Evolutionary conservation across 2,888 invertebrate genomes (phyloP).

Genomic region (Geotrupes spiniger): DNA sequence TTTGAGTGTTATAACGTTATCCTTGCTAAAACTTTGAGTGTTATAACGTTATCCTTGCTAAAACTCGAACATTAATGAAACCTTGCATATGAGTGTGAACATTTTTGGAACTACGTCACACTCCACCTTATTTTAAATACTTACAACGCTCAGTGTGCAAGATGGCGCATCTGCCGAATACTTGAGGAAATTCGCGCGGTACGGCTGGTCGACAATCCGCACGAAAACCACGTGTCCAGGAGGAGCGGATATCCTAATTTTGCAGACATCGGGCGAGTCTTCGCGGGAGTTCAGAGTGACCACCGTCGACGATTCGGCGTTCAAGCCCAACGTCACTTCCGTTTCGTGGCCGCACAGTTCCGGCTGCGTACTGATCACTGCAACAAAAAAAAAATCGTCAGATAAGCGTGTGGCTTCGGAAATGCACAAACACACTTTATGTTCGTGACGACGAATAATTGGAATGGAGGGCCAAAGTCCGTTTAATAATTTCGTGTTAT

Average conservation of each 20-base stretch:
- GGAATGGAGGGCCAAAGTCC: no score
- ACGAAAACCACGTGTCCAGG: conserved; percentile 39
- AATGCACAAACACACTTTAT: no score
- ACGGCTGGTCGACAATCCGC: conserved; percentile 20
- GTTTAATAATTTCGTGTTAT: no score
- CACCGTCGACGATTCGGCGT: conserved; percentile 32
- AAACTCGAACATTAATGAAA: no score
- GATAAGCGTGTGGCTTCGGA: no score
- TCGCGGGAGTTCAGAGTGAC: conserved; percentile 31
- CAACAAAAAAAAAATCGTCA: background rate
- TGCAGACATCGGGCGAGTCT: conserved; percentile 30
- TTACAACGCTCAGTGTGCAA: conserved; percentile 39
- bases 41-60: no score
- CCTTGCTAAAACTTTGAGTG: no score
- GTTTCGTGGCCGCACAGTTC: conserved; percentile 15
- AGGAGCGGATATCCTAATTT: conserved; percentile 36
- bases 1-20: no score
- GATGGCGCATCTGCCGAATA: conserved; percentile 25
- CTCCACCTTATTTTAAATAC: conserved; percentile 25
- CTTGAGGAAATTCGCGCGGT: conserved; percentile 20
- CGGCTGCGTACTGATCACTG: conserved; percentile 1
- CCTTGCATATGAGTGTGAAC: no score
- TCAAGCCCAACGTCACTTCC: conserved; percentile 28
- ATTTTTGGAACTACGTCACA: no score
- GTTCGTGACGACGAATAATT: no score